phyloP scores from a whole-genome alignment of 1,140 invertebrate genomes.

The Steinernema khuongi region DNA sequence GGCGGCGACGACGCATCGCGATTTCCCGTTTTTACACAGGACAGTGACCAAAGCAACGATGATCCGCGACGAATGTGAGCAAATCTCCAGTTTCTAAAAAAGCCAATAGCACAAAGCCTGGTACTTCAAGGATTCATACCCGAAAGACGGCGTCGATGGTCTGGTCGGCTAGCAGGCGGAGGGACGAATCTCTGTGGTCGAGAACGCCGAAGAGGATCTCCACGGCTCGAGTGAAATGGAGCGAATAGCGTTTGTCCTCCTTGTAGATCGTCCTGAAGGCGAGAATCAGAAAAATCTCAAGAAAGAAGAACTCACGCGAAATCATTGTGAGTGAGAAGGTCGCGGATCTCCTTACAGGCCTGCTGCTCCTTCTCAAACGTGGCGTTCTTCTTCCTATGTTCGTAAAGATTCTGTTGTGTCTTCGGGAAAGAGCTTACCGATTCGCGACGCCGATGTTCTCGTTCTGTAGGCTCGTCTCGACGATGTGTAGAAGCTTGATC shows the following conservation, averaged over 20 bases:
- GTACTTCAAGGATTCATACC: neutral
- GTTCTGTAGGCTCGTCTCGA: neutral
- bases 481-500: neutral
- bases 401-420: neutral
- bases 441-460: neutral
- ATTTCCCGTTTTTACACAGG: neutral
- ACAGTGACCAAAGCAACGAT: neutral
- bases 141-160: neutral
- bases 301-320: neutral
- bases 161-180: neutral
- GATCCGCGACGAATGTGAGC: neutral
- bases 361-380: constrained; percentile 3
- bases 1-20: neutral
- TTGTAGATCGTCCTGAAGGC: constrained; percentile 4
- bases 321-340: neutral
- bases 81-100: constrained; percentile 10
- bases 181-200: neutral
- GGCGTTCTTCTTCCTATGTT: neutral
- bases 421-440: neutral
- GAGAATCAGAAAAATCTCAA: neutral
- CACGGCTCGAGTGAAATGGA: neutral
- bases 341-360: neutral
- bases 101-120: neutral
- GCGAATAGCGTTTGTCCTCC: neutral
- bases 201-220: neutral